These are phyloP conservation scores for Ceratina calcarata DNA, from an alignment of 1,140 invertebrate genomes.

Conservation along the genomic window DNA sequence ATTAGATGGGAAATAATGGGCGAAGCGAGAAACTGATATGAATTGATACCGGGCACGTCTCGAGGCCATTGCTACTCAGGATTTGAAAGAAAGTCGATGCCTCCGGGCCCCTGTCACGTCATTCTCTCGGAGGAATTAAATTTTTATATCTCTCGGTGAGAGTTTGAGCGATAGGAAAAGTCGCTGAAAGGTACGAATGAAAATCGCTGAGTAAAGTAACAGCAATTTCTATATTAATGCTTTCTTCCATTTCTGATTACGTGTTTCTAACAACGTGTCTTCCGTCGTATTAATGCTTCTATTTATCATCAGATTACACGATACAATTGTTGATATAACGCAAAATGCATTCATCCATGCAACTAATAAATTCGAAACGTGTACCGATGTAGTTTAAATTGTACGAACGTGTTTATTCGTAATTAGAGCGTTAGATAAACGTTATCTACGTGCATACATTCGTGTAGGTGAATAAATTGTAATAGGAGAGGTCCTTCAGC, in stretches of 20 bases:
- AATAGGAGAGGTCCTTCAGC: too few relatives aligned
- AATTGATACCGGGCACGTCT: conserved; percentile 16
- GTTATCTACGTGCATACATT: not conserved
- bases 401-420: too few relatives aligned
- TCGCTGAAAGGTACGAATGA: conserved; percentile 1
- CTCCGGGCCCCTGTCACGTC: conserved; percentile 72
- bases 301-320: too few relatives aligned
- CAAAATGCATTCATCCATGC: too few relatives aligned
- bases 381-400: too few relatives aligned
- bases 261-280: too few relatives aligned
- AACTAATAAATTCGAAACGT: too few relatives aligned
- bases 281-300: too few relatives aligned
- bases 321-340: too few relatives aligned
- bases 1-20: conserved; percentile 2
- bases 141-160: conserved; percentile 80
- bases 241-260: too few relatives aligned
- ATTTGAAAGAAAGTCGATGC: conserved; percentile 68
- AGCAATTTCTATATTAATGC: too few relatives aligned
- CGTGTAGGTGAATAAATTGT: not conserved
- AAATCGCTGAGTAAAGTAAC: not conserved
- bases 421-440: too few relatives aligned
- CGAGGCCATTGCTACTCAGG: conserved; percentile 2
- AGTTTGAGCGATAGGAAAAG: conserved; percentile 76
- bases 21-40: not conserved
- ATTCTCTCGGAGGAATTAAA: conserved; percentile 79